Evolutionary conservation across 2,888 invertebrate genomes (phyloP).

Genomic region (Loripinus fragilis): DNA sequence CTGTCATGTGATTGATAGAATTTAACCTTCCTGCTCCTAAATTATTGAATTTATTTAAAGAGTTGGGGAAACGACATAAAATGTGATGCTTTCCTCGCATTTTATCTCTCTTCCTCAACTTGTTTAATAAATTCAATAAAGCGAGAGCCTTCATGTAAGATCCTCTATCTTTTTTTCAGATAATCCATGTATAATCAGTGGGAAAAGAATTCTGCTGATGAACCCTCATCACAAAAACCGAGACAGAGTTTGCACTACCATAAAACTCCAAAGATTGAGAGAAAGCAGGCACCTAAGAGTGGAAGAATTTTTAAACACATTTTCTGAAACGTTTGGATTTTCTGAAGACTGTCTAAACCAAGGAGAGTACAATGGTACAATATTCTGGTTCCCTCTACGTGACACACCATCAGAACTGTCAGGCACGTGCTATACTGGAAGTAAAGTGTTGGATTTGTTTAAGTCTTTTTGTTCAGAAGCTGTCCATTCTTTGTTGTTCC

Average conservation of each 20-base stretch:
- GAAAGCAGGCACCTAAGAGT: conserved; percentile 22
- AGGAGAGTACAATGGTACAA: conserved; percentile 70
- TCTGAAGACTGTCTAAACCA: conserved; percentile 36
- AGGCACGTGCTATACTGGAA: conserved; percentile 62
- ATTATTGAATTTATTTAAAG: too few relatives aligned
- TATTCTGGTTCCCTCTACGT: conserved; percentile 80
- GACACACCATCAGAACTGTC: conserved; percentile 67
- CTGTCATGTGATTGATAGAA: too few relatives aligned
- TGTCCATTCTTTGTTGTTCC: conserved; percentile 74
- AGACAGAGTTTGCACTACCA: conserved; percentile 26
- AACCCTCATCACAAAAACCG: conserved; percentile 32
- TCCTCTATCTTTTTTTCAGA: conserved; percentile 38
- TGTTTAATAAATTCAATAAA: too few relatives aligned
- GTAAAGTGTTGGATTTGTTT: conserved; percentile 69
- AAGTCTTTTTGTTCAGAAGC: conserved; percentile 72
- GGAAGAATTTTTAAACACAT: conserved; percentile 46
- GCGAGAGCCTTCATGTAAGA: too few relatives aligned
- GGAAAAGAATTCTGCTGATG: conserved; percentile 42
- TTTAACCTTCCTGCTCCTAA: too few relatives aligned
- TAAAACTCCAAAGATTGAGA: conserved; percentile 24
- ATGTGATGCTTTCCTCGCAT: too few relatives aligned
- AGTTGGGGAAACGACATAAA: too few relatives aligned
- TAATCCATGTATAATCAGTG: conserved; percentile 51
- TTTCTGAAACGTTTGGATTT: conserved; percentile 66
- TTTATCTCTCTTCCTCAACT: too few relatives aligned